These are phyloP conservation scores for Bradynema listronoti DNA, from an alignment of 1,140 invertebrate species.

Conservation along the genomic window DNA sequence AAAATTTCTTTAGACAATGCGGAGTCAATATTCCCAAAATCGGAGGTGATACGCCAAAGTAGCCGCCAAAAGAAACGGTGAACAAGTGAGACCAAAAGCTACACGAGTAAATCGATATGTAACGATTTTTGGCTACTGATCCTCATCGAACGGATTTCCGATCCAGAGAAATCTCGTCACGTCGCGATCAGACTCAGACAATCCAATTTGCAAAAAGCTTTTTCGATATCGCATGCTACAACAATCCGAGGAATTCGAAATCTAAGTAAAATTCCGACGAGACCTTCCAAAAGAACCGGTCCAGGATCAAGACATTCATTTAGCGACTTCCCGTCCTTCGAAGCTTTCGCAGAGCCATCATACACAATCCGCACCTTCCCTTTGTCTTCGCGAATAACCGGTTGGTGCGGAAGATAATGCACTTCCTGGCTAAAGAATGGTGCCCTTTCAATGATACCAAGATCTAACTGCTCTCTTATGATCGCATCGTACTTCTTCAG, in stretches of 20 bases:
- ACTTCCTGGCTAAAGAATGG: too few species aligned
- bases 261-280: conserved; percentile 16
- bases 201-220: conserved; percentile 14
- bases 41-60: too few species aligned
- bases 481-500: too few species aligned
- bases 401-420: conserved; percentile 22
- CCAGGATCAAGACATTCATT: conserved; percentile 25
- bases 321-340: background rate
- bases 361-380: conserved; percentile 19
- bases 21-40: too few species aligned
- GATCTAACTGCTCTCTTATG: too few species aligned
- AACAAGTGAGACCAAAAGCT: conserved; percentile 26
- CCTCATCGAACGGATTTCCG: background rate
- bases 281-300: conserved; percentile 18
- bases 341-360: conserved; percentile 23
- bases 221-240: conserved; percentile 2
- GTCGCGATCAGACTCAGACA: background rate
- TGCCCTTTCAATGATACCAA: too few species aligned
- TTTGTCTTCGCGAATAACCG: conserved; percentile 9
- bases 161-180: conserved; percentile 15
- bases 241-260: conserved; percentile 5
- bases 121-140: conserved; percentile 15
- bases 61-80: conserved; percentile 29
- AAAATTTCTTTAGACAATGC: too few species aligned
- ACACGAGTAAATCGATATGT: conserved; percentile 23